A percentile compares a stretch with the other conserved stretches of the same genome.
Conservation (phyloP, 1,140 invertebrate species). For the Kradibia gibbosae region DNA sequence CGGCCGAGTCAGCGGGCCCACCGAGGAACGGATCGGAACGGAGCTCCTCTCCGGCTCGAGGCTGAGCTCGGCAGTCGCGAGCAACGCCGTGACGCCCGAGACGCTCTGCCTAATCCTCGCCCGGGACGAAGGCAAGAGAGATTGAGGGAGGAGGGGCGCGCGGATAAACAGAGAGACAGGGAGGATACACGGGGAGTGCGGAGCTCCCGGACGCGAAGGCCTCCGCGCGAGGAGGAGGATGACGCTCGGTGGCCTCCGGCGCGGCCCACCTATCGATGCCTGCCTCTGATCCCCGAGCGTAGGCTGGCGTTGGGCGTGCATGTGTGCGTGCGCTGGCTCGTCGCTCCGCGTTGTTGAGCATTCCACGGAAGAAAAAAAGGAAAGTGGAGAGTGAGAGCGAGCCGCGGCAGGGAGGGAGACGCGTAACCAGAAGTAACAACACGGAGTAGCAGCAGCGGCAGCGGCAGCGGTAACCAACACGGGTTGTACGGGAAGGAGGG, state of each 20-base stretch:
- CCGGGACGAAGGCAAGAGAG: background rate
- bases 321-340: background rate
- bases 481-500: slow-evolving; percentile 4
- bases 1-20: too few species aligned
- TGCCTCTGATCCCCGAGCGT: too few species aligned
- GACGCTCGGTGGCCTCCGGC: too few species aligned
- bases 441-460: background rate
- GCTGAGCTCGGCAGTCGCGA: background rate
- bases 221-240: background rate
- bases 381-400: slow-evolving; percentile 11
- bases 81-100: background rate
- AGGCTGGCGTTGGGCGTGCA: too few species aligned
- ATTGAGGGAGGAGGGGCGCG: background rate
- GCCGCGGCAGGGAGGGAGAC: background rate
- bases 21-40: too few species aligned
- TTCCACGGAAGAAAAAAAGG: slow-evolving; percentile 18
- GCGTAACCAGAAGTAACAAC: background rate
- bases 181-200: background rate
- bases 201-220: background rate
- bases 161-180: background rate
- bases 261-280: too few species aligned
- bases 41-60: slow-evolving; percentile 1
- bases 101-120: background rate
- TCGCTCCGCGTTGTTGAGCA: background rate
- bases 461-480: background rate